phyloP scores from a whole-genome alignment of 2,888 invertebrate genomes.

The Carpatolechia fugitivella region DNA sequence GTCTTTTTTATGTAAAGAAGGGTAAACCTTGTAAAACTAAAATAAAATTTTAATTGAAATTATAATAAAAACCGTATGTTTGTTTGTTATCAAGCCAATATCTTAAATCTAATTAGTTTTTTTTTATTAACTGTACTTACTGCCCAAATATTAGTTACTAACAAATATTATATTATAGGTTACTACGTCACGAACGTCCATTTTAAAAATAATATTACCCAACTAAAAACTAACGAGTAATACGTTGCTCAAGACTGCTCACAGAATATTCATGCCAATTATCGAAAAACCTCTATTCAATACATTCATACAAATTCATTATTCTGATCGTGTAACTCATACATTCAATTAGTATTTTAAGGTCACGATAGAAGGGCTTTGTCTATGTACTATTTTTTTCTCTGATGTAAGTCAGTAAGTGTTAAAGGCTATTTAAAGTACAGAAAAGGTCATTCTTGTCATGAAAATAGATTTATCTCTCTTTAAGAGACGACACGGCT shows the following conservation, averaged over 20 bases:
- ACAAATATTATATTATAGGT: too few species aligned
- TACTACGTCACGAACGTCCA: too few species aligned
- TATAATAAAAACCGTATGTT: too few species aligned
- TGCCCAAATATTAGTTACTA: neutral
- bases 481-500: neutral
- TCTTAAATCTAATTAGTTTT: too few species aligned
- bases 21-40: too few species aligned
- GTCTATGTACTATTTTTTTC: slow-evolving; percentile 16
- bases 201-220: neutral
- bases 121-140: neutral
- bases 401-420: slow-evolving; percentile 15
- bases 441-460: slow-evolving; percentile 28
- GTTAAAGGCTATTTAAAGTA: slow-evolving; percentile 22
- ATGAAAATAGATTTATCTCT: slow-evolving; percentile 28
- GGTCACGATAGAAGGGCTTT: slow-evolving; percentile 42
- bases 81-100: too few species aligned
- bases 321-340: slow-evolving; percentile 3
- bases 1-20: too few species aligned
- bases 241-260: neutral
- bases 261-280: slow-evolving; percentile 8
- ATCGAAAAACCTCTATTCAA: slow-evolving; percentile 6
- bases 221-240: neutral
- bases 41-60: too few species aligned
- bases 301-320: slow-evolving; percentile 1
- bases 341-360: slow-evolving; percentile 24